Percentiles rank a stretch among this genome's conserved stretches.
Conservation (phyloP, 2,888 invertebrate species). For the Netelia inedita region DNA sequence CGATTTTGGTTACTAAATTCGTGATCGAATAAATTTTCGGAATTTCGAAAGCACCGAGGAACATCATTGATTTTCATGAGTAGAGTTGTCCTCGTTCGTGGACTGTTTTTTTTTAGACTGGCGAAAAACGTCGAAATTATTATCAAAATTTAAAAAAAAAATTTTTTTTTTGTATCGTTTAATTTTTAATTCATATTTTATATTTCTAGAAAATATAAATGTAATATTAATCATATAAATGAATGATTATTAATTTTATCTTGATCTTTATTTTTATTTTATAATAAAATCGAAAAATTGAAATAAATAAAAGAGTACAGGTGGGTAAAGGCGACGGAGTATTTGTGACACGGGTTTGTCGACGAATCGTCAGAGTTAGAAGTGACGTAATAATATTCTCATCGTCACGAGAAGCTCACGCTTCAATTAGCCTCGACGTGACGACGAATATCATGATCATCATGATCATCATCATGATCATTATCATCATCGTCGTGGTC, state of each 20-base stretch:
- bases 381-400: constrained; percentile 60
- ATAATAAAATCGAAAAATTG: neutral
- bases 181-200: too few relatives aligned
- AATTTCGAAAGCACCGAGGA: neutral
- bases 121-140: neutral
- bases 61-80: constrained; percentile 38
- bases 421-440: constrained; percentile 65
- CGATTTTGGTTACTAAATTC: constrained; percentile 30
- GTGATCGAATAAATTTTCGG: constrained; percentile 20
- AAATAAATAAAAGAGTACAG: neutral
- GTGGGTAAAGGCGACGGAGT: neutral
- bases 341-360: constrained; percentile 51
- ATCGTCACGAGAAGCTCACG: constrained; percentile 49
- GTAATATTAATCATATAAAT: too few relatives aligned
- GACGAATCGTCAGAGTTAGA: constrained; percentile 38
- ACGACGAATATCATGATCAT: constrained; percentile 54
- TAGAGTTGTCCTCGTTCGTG: neutral
- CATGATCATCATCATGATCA: constrained; percentile 44
- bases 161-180: too few relatives aligned
- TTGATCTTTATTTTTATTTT: too few relatives aligned
- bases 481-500: constrained; percentile 33
- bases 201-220: too few relatives aligned
- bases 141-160: neutral
- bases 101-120: neutral
- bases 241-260: too few relatives aligned